These are phyloP conservation scores for Chaenocephalus aceratus DNA, from an alignment of 2,113 vertebrate genomes.

Conservation along the genomic window DNA sequence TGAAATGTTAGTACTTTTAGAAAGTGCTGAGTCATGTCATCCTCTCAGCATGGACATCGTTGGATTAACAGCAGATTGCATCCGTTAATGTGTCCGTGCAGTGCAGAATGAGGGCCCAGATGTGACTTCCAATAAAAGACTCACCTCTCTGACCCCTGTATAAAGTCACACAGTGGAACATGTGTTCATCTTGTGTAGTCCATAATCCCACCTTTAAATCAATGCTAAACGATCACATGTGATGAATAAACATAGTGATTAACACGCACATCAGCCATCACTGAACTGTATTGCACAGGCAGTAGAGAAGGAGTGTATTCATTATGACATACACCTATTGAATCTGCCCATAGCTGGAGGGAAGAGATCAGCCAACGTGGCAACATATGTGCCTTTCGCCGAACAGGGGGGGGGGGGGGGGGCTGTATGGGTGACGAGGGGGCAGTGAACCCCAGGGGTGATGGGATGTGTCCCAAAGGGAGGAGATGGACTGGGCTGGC, in stretches of 20 bases:
- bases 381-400: conserved; percentile 25
- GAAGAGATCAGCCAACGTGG: conserved; percentile 28
- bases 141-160: background rate
- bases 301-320: conserved; percentile 15
- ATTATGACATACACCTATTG: conserved; percentile 8
- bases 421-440: no score
- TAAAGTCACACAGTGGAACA: background rate
- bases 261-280: conserved; percentile 28
- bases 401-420: background rate
- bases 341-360: conserved; percentile 32
- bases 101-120: background rate
- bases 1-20: background rate
- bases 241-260: conserved; percentile 47
- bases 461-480: conserved; percentile 13
- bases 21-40: background rate
- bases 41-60: background rate
- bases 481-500: background rate
- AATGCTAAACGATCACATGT: conserved; percentile 33
- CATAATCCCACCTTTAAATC: conserved; percentile 27
- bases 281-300: conserved; percentile 7
- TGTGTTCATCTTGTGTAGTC: conserved; percentile 3
- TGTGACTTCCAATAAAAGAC: conserved; percentile 5
- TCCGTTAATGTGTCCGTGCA: background rate
- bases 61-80: background rate
- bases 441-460: no score